Evolutionary conservation across 2,888 invertebrate genomes (phyloP).

Genomic region (Drosophila affinis): DNA sequence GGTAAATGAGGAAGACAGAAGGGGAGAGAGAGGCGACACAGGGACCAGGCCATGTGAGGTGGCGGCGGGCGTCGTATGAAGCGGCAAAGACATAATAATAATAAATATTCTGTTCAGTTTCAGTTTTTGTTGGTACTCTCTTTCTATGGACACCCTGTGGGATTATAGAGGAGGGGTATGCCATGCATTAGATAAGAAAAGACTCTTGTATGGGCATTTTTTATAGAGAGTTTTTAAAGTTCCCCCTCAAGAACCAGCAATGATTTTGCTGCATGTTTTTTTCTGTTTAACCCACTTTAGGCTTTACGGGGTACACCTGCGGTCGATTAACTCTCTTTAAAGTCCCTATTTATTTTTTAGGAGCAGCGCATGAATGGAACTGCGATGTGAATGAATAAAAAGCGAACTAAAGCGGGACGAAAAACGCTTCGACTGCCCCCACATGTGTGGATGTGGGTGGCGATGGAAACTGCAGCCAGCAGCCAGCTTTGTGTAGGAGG

Average conservation of each 20-base stretch:
- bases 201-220: too few relatives aligned
- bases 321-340: background rate
- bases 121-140: constrained; percentile 43
- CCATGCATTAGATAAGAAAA: too few relatives aligned
- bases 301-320: background rate
- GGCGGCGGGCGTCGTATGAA: constrained; percentile 9
- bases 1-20: background rate
- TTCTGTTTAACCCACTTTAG: background rate
- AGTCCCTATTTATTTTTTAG: constrained; percentile 14
- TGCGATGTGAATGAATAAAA: constrained; percentile 71
- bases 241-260: too few relatives aligned
- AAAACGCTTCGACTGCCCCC: constrained; percentile 36
- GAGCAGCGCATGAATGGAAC: constrained; percentile 67
- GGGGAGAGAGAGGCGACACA: background rate
- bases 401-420: constrained; percentile 13
- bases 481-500: constrained; percentile 18
- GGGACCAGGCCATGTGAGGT: background rate
- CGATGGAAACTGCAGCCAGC: constrained; percentile 24
- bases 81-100: constrained; percentile 69
- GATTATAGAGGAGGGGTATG: constrained; percentile 4
- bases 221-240: too few relatives aligned
- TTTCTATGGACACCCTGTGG: background rate
- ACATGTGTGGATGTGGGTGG: constrained; percentile 20
- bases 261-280: background rate
- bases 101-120: constrained; percentile 75